phyloP scores from a whole-genome alignment of 2,888 invertebrate genomes.

The Cephus rjabovi region DNA sequence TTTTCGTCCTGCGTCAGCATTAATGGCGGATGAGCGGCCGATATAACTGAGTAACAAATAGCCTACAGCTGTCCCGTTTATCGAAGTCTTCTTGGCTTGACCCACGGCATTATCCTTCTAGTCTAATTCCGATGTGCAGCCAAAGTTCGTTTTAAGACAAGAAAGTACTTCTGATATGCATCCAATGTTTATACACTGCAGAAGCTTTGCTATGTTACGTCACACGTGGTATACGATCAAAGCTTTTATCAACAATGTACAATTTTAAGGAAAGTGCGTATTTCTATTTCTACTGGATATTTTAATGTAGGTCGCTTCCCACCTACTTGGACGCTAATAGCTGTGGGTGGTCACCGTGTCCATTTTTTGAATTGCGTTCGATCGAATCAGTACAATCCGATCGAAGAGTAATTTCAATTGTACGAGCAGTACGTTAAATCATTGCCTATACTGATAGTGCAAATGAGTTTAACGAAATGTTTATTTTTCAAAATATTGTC shows the following conservation, averaged over 20 bases:
- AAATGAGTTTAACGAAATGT: not conserved
- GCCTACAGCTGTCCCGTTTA: slow-evolving; percentile 46
- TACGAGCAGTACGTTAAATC: not conserved
- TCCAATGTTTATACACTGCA: not conserved
- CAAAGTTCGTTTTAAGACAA: not conserved
- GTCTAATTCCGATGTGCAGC: slow-evolving; percentile 1
- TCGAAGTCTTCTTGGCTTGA: slow-evolving; percentile 35
- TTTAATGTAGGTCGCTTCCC: not conserved
- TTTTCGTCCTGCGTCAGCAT: slow-evolving; percentile 27
- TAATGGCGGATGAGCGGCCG: slow-evolving; percentile 49
- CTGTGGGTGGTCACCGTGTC: not conserved
- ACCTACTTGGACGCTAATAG: not conserved
- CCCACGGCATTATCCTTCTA: slow-evolving; percentile 5
- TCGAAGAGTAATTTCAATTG: not conserved
- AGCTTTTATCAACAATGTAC: not conserved
- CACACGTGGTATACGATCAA: not conserved
- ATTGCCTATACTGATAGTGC: too few relatives aligned
- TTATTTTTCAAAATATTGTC: not conserved
- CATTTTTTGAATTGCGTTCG: not conserved
- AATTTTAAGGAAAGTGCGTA: not conserved
- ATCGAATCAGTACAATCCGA: not conserved
- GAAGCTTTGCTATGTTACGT: not conserved
- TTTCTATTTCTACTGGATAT: not conserved
- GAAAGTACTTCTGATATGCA: not conserved
- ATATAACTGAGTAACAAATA: slow-evolving; percentile 50